Percentiles rank a stretch among this genome's conserved stretches.
phyloP scores from a whole-genome alignment of 2,888 invertebrate genomes.

The Alviniconcha strummeri region DNA sequence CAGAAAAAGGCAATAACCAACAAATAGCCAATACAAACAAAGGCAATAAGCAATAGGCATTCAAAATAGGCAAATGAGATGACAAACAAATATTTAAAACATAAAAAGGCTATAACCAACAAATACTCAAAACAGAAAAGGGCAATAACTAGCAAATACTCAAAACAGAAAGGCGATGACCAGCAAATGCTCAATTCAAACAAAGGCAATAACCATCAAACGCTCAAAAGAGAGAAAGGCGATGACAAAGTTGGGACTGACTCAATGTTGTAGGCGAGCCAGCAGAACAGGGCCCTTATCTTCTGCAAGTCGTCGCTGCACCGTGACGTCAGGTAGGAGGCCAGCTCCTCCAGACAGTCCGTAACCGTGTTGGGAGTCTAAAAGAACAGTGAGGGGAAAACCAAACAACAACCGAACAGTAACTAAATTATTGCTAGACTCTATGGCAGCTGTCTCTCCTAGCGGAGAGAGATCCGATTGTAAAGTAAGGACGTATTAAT shows the following conservation, averaged over 20 bases:
- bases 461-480: not conserved
- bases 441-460: not conserved
- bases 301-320: conserved; percentile 15
- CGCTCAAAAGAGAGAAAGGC: not conserved
- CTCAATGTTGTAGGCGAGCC: conserved; percentile 11
- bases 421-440: not conserved
- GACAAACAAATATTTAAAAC: too few species aligned
- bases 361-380: too few species aligned
- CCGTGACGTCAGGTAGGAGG: not conserved
- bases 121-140: not conserved
- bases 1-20: not conserved
- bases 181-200: too few species aligned
- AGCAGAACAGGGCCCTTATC: conserved; percentile 23
- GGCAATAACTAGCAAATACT: not conserved
- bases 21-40: too few species aligned
- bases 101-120: not conserved
- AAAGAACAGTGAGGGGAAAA: not conserved
- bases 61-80: not conserved
- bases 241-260: not conserved
- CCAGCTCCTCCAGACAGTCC: not conserved
- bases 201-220: too few species aligned
- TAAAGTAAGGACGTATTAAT: not conserved
- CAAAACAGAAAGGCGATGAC: not conserved
- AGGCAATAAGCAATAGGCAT: too few species aligned
- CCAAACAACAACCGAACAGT: not conserved